These are phyloP conservation scores for Cryptocheilus praepositus DNA, from an alignment of 2,888 invertebrate species.

Conservation along the genomic window DNA sequence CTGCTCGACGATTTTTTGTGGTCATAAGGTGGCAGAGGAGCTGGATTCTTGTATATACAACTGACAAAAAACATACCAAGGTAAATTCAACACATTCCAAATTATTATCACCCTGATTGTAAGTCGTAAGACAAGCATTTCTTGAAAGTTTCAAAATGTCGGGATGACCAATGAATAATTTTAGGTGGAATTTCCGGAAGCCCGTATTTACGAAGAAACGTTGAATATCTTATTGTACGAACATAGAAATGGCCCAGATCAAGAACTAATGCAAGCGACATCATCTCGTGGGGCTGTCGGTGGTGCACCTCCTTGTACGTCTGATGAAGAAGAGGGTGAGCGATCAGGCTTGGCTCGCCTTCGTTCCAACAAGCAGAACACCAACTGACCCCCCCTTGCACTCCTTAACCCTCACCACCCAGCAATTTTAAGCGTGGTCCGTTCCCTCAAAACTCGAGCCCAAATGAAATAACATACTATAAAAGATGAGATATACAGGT, in stretches of 20 bases:
- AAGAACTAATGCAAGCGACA: conserved; percentile 96
- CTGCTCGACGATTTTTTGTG: conserved; percentile 99
- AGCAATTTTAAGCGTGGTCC: conserved; percentile 58
- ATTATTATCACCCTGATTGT: neutral
- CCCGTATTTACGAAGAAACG: conserved; percentile 98
- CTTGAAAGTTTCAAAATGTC: neutral
- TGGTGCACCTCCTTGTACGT: conserved; percentile 88
- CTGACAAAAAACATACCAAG: conserved; percentile 99
- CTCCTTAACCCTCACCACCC: conserved; percentile 52
- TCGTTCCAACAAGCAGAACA: conserved; percentile 88
- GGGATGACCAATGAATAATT: conserved; percentile 22
- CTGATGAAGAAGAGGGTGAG: conserved; percentile 93
- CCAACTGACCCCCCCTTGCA: conserved; percentile 68
- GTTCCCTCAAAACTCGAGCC: conserved; percentile 64
- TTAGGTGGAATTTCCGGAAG: conserved; percentile 97
- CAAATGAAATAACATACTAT: conserved; percentile 53
- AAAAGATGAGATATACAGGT: conserved; percentile 8
- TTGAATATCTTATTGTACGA: conserved; percentile 96
- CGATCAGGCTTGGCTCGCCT: conserved; percentile 85
- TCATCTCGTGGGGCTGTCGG: conserved; percentile 88
- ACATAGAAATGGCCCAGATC: conserved; percentile 94
- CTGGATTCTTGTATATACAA: conserved; percentile 99
- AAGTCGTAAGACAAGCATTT: neutral
- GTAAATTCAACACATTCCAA: conserved; percentile 67
- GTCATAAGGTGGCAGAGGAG: conserved; percentile 98